phyloP scores from a whole-genome alignment of 2,888 invertebrate species.

The Keiferia lycopersicella region DNA sequence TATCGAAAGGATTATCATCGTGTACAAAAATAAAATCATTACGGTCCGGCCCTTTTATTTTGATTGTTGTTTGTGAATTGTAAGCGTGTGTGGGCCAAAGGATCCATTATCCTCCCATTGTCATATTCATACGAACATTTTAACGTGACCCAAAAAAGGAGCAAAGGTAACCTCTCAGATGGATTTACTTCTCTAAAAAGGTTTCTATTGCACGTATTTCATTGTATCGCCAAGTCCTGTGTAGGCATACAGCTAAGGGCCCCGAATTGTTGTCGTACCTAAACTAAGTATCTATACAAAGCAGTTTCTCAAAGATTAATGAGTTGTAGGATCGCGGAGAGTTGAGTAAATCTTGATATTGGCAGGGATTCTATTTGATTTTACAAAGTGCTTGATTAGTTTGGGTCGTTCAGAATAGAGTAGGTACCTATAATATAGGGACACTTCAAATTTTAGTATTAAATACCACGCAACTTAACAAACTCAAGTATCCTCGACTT shows the following conservation, averaged over 20 bases:
- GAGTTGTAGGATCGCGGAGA: slow-evolving; percentile 10
- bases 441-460: too few relatives aligned
- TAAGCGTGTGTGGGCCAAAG: slow-evolving; percentile 9
- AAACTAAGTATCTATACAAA: not conserved
- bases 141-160: slow-evolving; percentile 15
- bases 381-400: not conserved
- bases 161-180: slow-evolving; percentile 7
- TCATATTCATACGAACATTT: slow-evolving; percentile 14
- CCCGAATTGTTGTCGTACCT: not conserved
- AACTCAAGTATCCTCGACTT: too few relatives aligned
- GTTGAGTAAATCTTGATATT: slow-evolving; percentile 20
- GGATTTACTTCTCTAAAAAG: not conserved
- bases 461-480: too few relatives aligned
- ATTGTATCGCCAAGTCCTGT: not conserved
- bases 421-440: too few relatives aligned
- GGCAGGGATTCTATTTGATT: slow-evolving; percentile 14
- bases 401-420: not conserved
- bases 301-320: slow-evolving; percentile 15
- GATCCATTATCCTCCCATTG: slow-evolving; percentile 20
- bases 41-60: not conserved
- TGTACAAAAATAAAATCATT: not conserved
- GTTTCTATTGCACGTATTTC: slow-evolving; percentile 4
- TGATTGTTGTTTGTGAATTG: slow-evolving; percentile 19
- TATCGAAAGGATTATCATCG: not conserved
- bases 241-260: not conserved